These are phyloP conservation scores for Glaucopsyche alexis DNA, from an alignment of 2,888 invertebrate species.

Conservation along the genomic window DNA sequence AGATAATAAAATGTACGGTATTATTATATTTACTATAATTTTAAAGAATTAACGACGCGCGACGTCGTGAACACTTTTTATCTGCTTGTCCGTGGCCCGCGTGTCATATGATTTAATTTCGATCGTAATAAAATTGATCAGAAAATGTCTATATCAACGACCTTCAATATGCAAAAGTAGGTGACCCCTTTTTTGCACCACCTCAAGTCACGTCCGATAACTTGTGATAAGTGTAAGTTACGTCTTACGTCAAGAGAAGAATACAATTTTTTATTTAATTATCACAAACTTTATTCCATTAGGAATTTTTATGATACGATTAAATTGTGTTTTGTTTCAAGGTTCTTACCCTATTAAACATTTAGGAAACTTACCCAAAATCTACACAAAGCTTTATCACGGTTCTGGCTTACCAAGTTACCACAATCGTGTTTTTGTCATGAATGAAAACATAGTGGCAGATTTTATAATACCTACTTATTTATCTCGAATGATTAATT, in stretches of 20 bases:
- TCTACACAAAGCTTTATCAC: not conserved
- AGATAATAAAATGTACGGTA: slow-evolving; percentile 19
- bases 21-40: slow-evolving; percentile 22
- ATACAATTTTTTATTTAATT: not conserved
- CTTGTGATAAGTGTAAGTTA: slow-evolving; percentile 41
- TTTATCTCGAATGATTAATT: not conserved
- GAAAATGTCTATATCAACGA: slow-evolving; percentile 59
- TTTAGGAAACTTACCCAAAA: not conserved
- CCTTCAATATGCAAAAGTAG: slow-evolving; percentile 72
- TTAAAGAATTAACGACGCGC: slow-evolving; percentile 40
- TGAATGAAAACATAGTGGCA: not conserved
- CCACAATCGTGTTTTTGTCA: slow-evolving; percentile 2
- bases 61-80: slow-evolving; percentile 48
- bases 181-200: slow-evolving; percentile 57
- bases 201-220: slow-evolving; percentile 42
- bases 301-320: slow-evolving; percentile 8
- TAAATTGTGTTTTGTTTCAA: not conserved
- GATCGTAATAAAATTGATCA: slow-evolving; percentile 53
- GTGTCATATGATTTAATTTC: slow-evolving; percentile 55
- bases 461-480: not conserved
- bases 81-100: slow-evolving; percentile 63
- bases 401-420: not conserved
- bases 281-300: not conserved
- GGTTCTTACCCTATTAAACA: not conserved
- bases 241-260: slow-evolving; percentile 32